A percentile compares a stretch with the other conserved stretches of the same genome.
phyloP scores from a whole-genome alignment of 2,888 invertebrate species.

The Drosophila eohydei region DNA sequence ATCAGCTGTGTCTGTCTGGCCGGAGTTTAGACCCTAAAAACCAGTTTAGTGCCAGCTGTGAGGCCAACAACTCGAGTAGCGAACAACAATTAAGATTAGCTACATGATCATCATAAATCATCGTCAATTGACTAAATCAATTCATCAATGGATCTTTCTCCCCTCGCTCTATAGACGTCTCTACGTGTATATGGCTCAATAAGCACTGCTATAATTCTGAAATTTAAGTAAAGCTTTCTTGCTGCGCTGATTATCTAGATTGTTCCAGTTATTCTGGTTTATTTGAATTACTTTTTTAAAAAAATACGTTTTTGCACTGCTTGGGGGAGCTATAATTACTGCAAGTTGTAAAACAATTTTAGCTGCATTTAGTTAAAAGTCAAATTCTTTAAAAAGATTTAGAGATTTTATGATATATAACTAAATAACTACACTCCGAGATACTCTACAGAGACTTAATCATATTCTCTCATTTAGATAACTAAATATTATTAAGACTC shows the following conservation, averaged over 20 bases:
- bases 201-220: conserved; percentile 20
- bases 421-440: neutral
- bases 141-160: conserved; percentile 33
- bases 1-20: conserved; percentile 26
- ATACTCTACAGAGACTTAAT: neutral
- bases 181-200: neutral
- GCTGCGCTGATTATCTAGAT: conserved; percentile 11
- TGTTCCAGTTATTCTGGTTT: conserved; percentile 47
- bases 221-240: conserved; percentile 12
- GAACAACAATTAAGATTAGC: conserved; percentile 41
- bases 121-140: conserved; percentile 32
- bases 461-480: neutral
- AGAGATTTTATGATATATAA: neutral
- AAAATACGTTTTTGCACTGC: neutral
- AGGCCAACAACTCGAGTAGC: conserved; percentile 35
- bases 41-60: conserved; percentile 35
- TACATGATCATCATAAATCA: conserved; percentile 51
- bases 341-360: conserved; percentile 5
- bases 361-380: neutral
- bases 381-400: neutral
- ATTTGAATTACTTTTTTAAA: conserved; percentile 3
- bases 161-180: neutral
- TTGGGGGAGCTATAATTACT: neutral
- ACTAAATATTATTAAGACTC: neutral
- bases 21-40: conserved; percentile 57